Evolutionary conservation across 2,113 vertebrate genomes (phyloP).

Genomic region (Cochlearius cochlearius): DNA sequence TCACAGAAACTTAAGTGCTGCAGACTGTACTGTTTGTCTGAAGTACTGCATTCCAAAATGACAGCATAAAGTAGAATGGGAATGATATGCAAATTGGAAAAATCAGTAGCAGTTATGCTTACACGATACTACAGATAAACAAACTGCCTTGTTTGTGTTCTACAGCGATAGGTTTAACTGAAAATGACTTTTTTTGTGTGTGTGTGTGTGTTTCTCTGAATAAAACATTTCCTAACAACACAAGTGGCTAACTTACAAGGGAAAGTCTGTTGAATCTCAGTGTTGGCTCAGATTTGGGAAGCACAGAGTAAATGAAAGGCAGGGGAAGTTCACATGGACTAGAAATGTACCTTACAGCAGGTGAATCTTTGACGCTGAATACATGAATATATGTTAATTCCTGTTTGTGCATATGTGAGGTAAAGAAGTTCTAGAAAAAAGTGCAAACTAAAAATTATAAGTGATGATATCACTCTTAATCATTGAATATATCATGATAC

Average conservation of each 20-base stretch:
- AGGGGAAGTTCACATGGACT: neutral
- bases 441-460: neutral
- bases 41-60: neutral
- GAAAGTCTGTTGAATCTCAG: neutral
- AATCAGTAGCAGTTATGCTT: neutral
- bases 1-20: neutral
- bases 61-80: neutral
- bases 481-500: neutral
- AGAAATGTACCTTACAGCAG: neutral
- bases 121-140: neutral
- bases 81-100: slow-evolving; percentile 1
- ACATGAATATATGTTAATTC: neutral
- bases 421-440: neutral
- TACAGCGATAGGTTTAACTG: neutral
- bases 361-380: neutral
- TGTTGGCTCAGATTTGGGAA: neutral
- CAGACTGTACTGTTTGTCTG: neutral
- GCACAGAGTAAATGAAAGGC: neutral
- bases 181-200: neutral
- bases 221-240: neutral
- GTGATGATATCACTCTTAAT: neutral
- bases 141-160: neutral
- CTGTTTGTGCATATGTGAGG: neutral
- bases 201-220: neutral
- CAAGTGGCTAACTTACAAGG: neutral